These are phyloP conservation scores for Hormaphis cornu DNA, from an alignment of 1,140 invertebrate genomes.

Conservation along the genomic window DNA sequence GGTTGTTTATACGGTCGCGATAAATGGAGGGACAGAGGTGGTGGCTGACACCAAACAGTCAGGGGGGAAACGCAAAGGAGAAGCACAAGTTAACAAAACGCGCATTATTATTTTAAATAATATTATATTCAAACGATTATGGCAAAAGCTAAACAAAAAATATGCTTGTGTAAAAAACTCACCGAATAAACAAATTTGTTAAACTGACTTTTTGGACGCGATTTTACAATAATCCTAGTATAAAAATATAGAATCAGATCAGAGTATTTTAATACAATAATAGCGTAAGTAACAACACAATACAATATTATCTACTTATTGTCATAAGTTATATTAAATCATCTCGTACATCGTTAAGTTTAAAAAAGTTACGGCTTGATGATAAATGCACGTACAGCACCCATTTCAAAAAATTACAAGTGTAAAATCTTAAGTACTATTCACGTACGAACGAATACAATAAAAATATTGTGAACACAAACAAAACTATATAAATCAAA, in stretches of 20 bases:
- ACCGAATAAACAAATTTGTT: too few relatives aligned
- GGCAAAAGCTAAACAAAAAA: not conserved
- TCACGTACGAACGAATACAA: not conserved
- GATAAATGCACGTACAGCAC: not conserved
- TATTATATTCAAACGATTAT: not conserved
- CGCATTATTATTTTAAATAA: too few relatives aligned
- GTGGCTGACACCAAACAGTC: too few relatives aligned
- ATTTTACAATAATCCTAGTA: not conserved
- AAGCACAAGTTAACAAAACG: too few relatives aligned
- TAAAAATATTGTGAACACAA: constrained; percentile 4
- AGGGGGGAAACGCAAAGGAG: too few relatives aligned
- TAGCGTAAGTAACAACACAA: constrained; percentile 12
- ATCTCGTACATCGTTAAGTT: too few relatives aligned
- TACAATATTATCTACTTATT: constrained; percentile 15
- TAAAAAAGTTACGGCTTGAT: not conserved
- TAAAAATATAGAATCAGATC: constrained; percentile 10
- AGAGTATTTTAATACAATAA: not conserved
- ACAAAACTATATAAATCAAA: not conserved
- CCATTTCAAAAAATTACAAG: not conserved
- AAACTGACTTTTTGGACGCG: not conserved
- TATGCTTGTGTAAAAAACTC: too few relatives aligned
- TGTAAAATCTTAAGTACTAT: not conserved
- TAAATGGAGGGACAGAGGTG: too few relatives aligned
- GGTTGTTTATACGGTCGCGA: too few relatives aligned
- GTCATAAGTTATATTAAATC: not conserved